Evolutionary conservation across 1,140 invertebrate genomes (phyloP).

Genomic region (Dinoponera quadriceps): DNA sequence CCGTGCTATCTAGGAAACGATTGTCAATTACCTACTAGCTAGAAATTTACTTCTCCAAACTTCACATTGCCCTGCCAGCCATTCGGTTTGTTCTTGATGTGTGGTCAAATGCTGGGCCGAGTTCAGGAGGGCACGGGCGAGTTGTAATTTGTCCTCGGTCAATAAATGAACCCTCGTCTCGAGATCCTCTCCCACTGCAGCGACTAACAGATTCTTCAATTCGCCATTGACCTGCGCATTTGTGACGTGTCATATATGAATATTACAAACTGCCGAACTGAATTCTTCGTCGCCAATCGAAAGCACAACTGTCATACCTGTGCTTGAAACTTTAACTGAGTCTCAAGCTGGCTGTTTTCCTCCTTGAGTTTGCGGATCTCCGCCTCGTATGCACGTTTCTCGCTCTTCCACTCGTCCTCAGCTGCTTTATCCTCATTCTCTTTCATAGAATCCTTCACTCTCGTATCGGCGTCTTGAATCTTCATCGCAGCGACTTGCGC

Average conservation of each 20-base stretch:
- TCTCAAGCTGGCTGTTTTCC: constrained; percentile 89
- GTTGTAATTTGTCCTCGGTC: constrained; percentile 95
- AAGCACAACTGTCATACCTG: constrained; percentile 83
- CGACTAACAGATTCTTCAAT: constrained; percentile 96
- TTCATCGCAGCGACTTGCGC: constrained; percentile 89
- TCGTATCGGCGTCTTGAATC: constrained; percentile 82
- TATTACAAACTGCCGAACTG: constrained; percentile 1
- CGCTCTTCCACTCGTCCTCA: constrained; percentile 77
- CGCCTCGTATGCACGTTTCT: constrained; percentile 84
- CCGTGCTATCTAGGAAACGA: background rate
- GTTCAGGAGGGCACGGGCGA: constrained; percentile 93
- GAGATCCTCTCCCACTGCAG: constrained; percentile 97
- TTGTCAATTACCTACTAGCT: constrained; percentile 91
- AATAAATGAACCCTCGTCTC: constrained; percentile 94
- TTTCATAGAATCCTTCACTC: constrained; percentile 76
- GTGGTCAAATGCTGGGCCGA: constrained; percentile 93
- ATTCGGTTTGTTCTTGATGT: constrained; percentile 96
- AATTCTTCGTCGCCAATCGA: background rate
- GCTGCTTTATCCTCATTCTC: constrained; percentile 60
- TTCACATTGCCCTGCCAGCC: constrained; percentile 96
- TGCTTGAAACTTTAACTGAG: constrained; percentile 90
- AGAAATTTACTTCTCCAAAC: constrained; percentile 98
- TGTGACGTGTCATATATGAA: background rate
- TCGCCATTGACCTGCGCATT: constrained; percentile 93
- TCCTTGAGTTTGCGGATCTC: constrained; percentile 87